phyloP scores from a whole-genome alignment of 2,888 invertebrate species.

The Tetanocera ferruginea region DNA sequence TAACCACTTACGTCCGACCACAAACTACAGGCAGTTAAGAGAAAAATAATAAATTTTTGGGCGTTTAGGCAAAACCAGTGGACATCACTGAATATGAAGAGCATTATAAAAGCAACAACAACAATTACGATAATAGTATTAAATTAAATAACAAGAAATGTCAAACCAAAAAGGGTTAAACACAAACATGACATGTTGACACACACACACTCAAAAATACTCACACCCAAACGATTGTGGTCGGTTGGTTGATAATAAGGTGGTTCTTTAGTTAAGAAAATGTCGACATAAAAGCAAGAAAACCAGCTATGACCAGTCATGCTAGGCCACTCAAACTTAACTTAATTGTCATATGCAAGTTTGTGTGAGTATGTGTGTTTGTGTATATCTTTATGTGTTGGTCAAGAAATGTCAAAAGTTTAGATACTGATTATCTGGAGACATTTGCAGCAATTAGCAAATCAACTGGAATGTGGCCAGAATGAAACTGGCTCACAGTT shows the following conservation, averaged over 20 bases:
- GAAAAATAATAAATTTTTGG: neutral
- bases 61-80: neutral
- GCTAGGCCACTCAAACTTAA: neutral
- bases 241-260: slow-evolving; percentile 17
- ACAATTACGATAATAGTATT: neutral
- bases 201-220: slow-evolving; percentile 3
- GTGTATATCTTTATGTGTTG: neutral
- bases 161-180: slow-evolving; percentile 27
- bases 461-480: slow-evolving; percentile 57
- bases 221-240: slow-evolving; percentile 11
- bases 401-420: slow-evolving; percentile 52
- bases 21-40: neutral
- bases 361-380: neutral
- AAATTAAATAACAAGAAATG: slow-evolving; percentile 24
- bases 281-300: neutral
- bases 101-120: neutral
- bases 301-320: neutral
- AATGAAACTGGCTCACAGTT: neutral
- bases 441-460: slow-evolving; percentile 68
- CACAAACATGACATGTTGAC: slow-evolving; percentile 23
- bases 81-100: slow-evolving; percentile 16
- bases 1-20: neutral
- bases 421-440: slow-evolving; percentile 67
- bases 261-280: slow-evolving; percentile 8
- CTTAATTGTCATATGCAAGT: neutral